Evolutionary conservation across 2,797 vertebrate species (phyloP), one percentile per base, ranked within the genome.

Genomic region (Scolopax bukidnonensis): DNA sequence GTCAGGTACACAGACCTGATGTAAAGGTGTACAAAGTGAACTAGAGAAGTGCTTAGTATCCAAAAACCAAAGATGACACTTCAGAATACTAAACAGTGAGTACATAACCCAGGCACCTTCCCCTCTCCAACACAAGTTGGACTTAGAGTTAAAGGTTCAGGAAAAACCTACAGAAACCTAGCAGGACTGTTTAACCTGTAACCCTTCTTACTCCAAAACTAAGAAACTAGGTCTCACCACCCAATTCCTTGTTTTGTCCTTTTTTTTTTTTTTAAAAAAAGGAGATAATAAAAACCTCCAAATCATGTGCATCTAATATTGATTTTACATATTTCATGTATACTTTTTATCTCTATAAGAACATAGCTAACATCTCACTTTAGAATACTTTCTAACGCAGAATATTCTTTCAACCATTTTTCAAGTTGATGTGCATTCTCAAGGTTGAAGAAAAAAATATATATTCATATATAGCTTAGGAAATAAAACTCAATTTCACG

Each of bases 401-500:
- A 84, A 80, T 76, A 89, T 70, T 63, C 54, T 87, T 87, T 80
- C 91, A 94, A 91, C 10, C 12, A 12, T 60, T 86, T 90, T 79
- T 92, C 84, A 89, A 91, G 89, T 70, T 89, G 53, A 50, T 2
- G 8, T 85, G 77, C 86, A 25, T 48, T 83, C 32, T 95, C 78
- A 63, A 89, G 57, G 50, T 83, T 95, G 87, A 64, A 71, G 30
- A 73, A 91, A 92, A 94, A 90, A 95, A 71, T 47, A 91, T 57
- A 78, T 77, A 96, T 93, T 91, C 94, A 88, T 84, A 88, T 59
- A 95, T 25, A 94, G 48, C 67, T 92, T n/a, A 89, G 84, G 97
- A 95, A 91, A 88, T 94, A 91, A 93, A 97, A 90, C 53, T 94
- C 85, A 54, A 36, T 90, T 95, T 83, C 53, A 87, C 84, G 95